Evolutionary conservation across 2,888 invertebrate genomes (phyloP).

Genomic region (Coleophora flavipennella): DNA sequence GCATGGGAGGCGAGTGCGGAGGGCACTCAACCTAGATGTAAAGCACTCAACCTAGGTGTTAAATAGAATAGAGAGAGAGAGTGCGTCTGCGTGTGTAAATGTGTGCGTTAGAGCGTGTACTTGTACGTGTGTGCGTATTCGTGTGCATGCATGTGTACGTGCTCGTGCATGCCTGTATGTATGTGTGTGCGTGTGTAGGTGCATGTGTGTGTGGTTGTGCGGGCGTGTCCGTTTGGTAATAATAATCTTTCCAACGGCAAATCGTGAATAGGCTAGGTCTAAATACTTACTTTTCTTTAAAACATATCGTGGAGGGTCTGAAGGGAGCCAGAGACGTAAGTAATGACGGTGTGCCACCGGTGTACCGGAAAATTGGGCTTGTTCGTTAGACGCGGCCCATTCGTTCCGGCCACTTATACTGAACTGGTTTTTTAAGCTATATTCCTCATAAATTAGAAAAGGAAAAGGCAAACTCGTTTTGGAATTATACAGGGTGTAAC

Average conservation of each 20-base stretch:
- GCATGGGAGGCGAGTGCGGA: too few relatives aligned
- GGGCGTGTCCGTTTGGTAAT: too few relatives aligned
- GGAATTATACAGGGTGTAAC: too few relatives aligned
- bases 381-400: conserved; percentile 44
- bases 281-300: too few relatives aligned
- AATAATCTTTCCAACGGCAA: too few relatives aligned
- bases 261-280: too few relatives aligned
- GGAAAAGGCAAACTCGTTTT: too few relatives aligned
- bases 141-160: neutral
- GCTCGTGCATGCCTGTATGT: neutral
- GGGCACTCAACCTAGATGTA: too few relatives aligned
- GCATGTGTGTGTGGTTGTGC: too few relatives aligned
- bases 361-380: conserved; percentile 48
- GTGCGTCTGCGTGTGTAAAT: neutral
- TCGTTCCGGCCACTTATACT: conserved; percentile 31
- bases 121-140: neutral
- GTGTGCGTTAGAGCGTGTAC: neutral
- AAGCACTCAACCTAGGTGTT: too few relatives aligned
- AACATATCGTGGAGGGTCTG: too few relatives aligned
- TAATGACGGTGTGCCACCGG: conserved; percentile 33
- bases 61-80: neutral
- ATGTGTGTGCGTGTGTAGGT: neutral
- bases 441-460: too few relatives aligned
- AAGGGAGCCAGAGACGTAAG: conserved; percentile 23
- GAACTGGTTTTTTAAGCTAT: conserved; percentile 12